Base-by-base conservation (phyloP, 1,140 invertebrate species). In the Drosophila orosa region DNA sequence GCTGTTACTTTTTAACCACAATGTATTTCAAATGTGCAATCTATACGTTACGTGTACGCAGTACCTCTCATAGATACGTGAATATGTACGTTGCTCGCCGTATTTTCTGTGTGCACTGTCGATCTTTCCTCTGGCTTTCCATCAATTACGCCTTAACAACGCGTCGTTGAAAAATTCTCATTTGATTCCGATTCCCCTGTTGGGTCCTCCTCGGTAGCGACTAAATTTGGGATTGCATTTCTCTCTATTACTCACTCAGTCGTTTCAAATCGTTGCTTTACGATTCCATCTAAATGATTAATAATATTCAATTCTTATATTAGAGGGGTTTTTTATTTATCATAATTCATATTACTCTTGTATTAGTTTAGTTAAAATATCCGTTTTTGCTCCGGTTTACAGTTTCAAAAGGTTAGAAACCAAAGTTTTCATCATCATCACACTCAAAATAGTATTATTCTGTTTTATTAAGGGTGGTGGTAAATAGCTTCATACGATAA, bases 11-110 rank as follows among this genome's bases (percentile, higher is more conserved):
- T 89, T 90, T 89, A 90, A 78, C 74, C 80, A 89, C 84, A 89
- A 84, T 90, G 84, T 89, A 84, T 89, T 89, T 68, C 67, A 87
- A 89, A 89, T 89, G 84, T 89, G 85, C 85, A 89, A 90, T 89
- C 89, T 90, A 80, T 78, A 89, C 63, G 33, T 33, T 33, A 58
- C 66, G 54, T 69, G 29, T 68, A 35, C 24, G 44, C 24, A 27
- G 44, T 47, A 3, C 45, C 15, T 48, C 2, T 29, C 25, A 29
- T 48, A 48, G 47, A 48, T 48, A 24, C 31, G 33, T 29, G 39
- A 54, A 33, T 75, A 65, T 60, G 71, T 67, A 68, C 55, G 27
- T 75, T 59, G 33, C 56, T 47, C 12, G 17, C 17, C 5, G 29
- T 15, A 47, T 61, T 31, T 55, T 40, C 37, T 55, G 37, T 66